Percentiles rank a stretch among this genome's conserved stretches.
Evolutionary conservation across 2,113 vertebrate species (phyloP).

Genomic region (Lynx canadensis): DNA sequence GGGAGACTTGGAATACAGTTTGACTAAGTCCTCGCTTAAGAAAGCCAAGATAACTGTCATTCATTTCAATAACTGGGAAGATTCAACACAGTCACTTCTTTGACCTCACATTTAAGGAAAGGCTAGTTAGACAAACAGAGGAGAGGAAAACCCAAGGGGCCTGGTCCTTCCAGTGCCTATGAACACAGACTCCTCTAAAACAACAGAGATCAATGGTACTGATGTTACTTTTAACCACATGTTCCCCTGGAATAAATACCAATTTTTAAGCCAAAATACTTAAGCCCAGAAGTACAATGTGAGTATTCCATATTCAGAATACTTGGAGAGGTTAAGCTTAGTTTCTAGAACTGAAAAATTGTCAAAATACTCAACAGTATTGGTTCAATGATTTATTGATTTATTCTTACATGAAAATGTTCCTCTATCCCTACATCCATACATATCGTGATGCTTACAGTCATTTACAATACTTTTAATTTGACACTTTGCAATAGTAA

Average conservation of each 20-base stretch:
- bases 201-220: background rate
- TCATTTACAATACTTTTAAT: background rate
- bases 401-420: background rate
- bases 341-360: background rate
- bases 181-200: background rate
- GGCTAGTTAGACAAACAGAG: background rate
- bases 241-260: background rate
- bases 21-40: slow-evolving; percentile 1
- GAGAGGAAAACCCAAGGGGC: rapidly evolving
- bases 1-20: background rate
- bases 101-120: background rate
- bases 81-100: background rate
- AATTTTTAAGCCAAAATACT: background rate
- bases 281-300: background rate
- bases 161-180: background rate
- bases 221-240: slow-evolving; percentile 25
- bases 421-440: background rate
- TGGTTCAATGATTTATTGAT: background rate
- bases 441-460: background rate
- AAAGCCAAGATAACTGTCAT: slow-evolving; percentile 24
- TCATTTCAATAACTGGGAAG: slow-evolving; percentile 34
- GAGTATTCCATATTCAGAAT: background rate
- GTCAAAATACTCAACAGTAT: background rate
- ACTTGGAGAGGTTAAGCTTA: background rate
- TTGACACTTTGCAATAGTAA: background rate